A percentile compares a stretch with the other conserved stretches of the same genome.
Conservation (phyloP, 2,888 invertebrate species). For the Fragum sueziense region DNA sequence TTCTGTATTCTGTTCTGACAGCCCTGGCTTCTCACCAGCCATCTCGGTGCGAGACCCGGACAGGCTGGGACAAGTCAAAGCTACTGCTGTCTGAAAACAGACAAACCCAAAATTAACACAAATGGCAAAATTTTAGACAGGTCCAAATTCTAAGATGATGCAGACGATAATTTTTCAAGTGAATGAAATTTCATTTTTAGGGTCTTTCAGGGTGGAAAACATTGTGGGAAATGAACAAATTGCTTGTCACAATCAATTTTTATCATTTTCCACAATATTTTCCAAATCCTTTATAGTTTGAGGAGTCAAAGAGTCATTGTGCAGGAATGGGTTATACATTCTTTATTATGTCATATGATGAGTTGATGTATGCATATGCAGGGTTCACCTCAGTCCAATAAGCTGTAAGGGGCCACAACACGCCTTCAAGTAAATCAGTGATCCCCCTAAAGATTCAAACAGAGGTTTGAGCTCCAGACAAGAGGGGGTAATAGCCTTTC, state of each 20-base stretch:
- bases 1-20: constrained; percentile 37
- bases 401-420: too few relatives aligned
- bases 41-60: constrained; percentile 30
- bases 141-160: not conserved
- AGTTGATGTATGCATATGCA: too few relatives aligned
- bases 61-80: constrained; percentile 23
- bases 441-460: too few relatives aligned
- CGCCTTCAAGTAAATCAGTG: too few relatives aligned
- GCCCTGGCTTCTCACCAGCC: constrained; percentile 52
- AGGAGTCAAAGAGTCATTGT: too few relatives aligned
- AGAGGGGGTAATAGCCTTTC: too few relatives aligned
- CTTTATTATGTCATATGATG: too few relatives aligned
- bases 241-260: not conserved
- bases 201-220: not conserved
- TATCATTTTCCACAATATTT: not conserved
- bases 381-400: too few relatives aligned
- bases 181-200: not conserved
- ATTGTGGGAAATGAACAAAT: not conserved
- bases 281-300: too few relatives aligned
- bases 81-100: not conserved
- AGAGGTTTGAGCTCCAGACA: too few relatives aligned
- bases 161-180: not conserved
- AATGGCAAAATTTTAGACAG: not conserved
- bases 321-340: too few relatives aligned
- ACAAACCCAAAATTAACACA: too few relatives aligned